Evolutionary conservation across 2,888 invertebrate species (phyloP).

Genomic region (Pterostichus madidus): DNA sequence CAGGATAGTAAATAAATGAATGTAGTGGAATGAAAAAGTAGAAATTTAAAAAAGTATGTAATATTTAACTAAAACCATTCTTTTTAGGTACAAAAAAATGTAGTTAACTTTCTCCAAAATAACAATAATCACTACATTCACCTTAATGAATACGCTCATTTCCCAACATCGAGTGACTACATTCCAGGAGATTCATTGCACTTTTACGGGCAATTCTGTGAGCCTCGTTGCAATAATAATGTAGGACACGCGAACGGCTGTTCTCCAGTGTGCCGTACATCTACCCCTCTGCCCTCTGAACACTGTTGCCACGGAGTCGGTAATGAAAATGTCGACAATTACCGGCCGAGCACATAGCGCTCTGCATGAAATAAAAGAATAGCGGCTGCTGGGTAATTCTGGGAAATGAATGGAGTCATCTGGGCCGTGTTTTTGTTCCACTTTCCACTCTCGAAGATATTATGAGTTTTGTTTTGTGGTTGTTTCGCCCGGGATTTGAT

Average conservation of each 20-base stretch:
- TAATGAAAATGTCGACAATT: constrained; percentile 54
- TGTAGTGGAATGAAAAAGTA: too few relatives aligned
- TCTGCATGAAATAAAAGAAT: constrained; percentile 49
- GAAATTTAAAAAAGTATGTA: too few relatives aligned
- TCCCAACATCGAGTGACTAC: not conserved
- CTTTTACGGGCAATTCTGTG: constrained; percentile 30
- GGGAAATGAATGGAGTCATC: constrained; percentile 40
- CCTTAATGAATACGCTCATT: constrained; percentile 22
- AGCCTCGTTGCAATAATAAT: constrained; percentile 17
- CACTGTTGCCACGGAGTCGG: constrained; percentile 13
- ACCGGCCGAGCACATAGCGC: constrained; percentile 17
- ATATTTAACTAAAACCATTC: not conserved
- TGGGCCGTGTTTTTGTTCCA: constrained; percentile 4
- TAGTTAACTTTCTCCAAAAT: not conserved
- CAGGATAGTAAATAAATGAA: too few relatives aligned
- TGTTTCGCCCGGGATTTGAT: not conserved
- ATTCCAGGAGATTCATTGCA: constrained; percentile 16
- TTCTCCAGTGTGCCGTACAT: not conserved
- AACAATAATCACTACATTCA: constrained; percentile 5
- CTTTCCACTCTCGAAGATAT: constrained; percentile 15
- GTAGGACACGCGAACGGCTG: not conserved
- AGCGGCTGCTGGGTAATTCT: constrained; percentile 15
- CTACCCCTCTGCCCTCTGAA: too few relatives aligned
- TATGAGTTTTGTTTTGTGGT: constrained; percentile 2
- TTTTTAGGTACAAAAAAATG: not conserved